Evolutionary conservation across 2,113 vertebrate genomes (phyloP), one percentile per base, ranked within the genome.

Genomic region (Oncorhynchus kisutch): DNA sequence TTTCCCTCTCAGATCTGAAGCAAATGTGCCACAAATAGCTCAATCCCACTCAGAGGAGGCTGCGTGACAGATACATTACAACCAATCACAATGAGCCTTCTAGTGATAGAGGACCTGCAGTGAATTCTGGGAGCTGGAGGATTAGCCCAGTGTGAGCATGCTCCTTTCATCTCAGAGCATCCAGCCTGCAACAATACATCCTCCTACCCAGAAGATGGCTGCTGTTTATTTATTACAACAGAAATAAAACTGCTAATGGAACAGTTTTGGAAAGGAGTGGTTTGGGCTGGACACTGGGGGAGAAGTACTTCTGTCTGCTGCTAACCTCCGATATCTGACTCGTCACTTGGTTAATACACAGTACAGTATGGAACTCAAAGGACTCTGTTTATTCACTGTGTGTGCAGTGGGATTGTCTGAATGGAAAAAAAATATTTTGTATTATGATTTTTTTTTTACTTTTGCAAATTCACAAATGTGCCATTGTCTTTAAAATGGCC

Each of bases 1-100:
- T 34, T 4, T 54, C 8, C 0, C 2, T 27, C 7, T 1, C 24
- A 91, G 90, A 81, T 88, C 87, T 2, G 80, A 79, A 82, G 67
- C 64, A 0, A 86, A 86, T 70, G 9, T 81, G 12, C 5, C 67
- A 0, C 75, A 77, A 70, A 14, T 31, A 0, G 16, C 72, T 16
- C 11, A 67, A 2, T 62, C 73, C 8, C 20, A 73, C 29, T 39
- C 65, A 0, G 62, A 85, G 48, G 54, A 64, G 1, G n/a, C 67
- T 0, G 73, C 62, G 24, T 77, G 75, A 86, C 71, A 57, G 54
- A 57, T 20, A 20, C 14, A 57, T 20, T 14, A 14, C 54, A 57
- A 57, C 18, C 54, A 57, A 57, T 57, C 54, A 57, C 14, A 57
- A 20, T 57, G 54, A 57, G 4, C 20, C 54, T 6, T 57, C 54